Evolutionary conservation across 2,113 vertebrate genomes (phyloP), one percentile per base, ranked within the genome.

Genomic region (Dipodomys merriami): DNA sequence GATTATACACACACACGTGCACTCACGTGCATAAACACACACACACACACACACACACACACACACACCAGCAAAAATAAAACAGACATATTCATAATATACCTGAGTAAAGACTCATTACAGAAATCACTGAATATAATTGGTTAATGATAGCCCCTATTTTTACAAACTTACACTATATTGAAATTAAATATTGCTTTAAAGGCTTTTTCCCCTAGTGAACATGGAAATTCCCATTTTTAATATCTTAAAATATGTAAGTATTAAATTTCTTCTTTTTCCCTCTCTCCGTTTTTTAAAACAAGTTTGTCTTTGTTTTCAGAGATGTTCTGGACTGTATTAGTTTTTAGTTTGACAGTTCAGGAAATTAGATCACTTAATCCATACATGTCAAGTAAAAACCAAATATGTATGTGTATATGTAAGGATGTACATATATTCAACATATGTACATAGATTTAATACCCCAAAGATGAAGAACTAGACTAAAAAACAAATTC

Each of bases 161-260:
- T 71, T 39, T 94, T 9, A 12, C 2, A 93, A 6, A 46, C 6
- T 78, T 71, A 65, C 29, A 19, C 1, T 9, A 71, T 5, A 79
- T 94, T 93, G 16, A 93, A 88, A 90, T 74, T 76, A 94, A 85
- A 3, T 25, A 67, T 94, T 69, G 8, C 49, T 87, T 68, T 13
- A 83, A 83, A 18, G 7, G 67, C 16, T 30, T 65, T 78, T 91
- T 71, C 78, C 76, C 49, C 18, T 71, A 44, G 5, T 81, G 33
- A 86, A 88, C 16, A 39, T 2, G 68, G 30, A 7, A 90, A 49
- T 13, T 71, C 20, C 4, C 4, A 46, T 6, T 78, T 88, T 33
- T 65, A 86, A 1, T 79, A 67, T 30, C 90, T 33, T 30, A 33
- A 81, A n/a, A 71, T 57, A 57, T 57, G 1, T 57, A 64, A 57